Evolutionary conservation across 2,888 invertebrate genomes (phyloP).

Genomic region (Anoncus sp.): DNA sequence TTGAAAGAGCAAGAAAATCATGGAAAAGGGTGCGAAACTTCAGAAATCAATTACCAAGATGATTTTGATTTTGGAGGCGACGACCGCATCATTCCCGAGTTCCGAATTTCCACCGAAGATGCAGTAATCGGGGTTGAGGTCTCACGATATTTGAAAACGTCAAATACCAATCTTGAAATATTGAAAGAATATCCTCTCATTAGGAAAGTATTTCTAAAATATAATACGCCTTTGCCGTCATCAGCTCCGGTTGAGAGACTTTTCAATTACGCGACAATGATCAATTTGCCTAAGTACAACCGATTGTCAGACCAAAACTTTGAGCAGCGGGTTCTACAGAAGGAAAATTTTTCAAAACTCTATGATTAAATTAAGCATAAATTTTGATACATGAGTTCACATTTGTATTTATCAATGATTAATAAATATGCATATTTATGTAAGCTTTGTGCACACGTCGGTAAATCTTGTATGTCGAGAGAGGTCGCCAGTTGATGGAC

Average conservation of each 20-base stretch:
- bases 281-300: background rate
- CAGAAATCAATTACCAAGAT: background rate
- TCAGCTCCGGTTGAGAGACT: conserved; percentile 7
- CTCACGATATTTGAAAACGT: background rate
- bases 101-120: background rate
- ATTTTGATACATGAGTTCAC: no score
- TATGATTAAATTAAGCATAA: background rate
- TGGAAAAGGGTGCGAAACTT: background rate
- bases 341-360: conserved; percentile 1
- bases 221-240: no score
- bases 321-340: conserved; percentile 7
- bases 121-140: background rate
- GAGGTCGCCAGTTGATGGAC: no score
- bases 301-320: background rate
- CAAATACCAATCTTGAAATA: conserved; percentile 1
- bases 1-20: background rate
- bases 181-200: conserved; percentile 22
- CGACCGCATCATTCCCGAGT: conserved; percentile 7
- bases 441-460: no score
- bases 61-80: conserved; percentile 35
- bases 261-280: conserved; percentile 5
- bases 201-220: background rate
- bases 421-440: no score
- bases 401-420: no score
- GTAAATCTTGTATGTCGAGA: no score